A percentile compares a stretch with the other conserved stretches of the same genome.
Evolutionary conservation across 2,113 vertebrate species (phyloP).

Genomic region (Notechis scutatus): DNA sequence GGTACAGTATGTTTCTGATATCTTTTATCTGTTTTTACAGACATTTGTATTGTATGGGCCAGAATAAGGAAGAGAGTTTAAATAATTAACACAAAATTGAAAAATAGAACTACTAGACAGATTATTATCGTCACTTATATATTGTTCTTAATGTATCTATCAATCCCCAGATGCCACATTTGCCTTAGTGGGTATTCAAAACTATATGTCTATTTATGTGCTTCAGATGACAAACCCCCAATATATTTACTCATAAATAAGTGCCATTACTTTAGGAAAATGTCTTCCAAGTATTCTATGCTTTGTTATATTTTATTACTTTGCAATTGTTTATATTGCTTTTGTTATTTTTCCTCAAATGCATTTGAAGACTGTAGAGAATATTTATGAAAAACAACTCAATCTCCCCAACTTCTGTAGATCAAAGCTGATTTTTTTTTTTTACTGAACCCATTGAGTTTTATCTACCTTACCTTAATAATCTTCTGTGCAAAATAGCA

Average conservation of each 20-base stretch:
- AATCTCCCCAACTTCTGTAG: background rate
- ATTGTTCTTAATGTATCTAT: background rate
- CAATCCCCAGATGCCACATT: background rate
- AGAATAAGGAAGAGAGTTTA: background rate
- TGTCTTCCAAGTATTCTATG: background rate
- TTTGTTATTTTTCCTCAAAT: background rate
- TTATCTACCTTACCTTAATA: background rate
- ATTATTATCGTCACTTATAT: background rate
- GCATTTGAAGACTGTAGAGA: background rate
- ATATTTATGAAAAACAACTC: background rate
- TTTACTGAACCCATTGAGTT: background rate
- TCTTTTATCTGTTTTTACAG: background rate
- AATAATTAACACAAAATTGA: background rate
- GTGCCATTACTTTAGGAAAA: background rate
- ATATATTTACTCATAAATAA: background rate
- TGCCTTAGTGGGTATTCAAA: background rate
- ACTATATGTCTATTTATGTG: background rate
- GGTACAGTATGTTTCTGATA: background rate
- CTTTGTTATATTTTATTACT: background rate
- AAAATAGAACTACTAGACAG: background rate
- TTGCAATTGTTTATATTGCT: background rate
- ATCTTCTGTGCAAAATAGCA: constrained; percentile 6
- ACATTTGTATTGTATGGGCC: background rate
- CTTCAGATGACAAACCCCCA: background rate
- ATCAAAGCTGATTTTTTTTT: background rate